Base-by-base conservation (phyloP, 2,113 vertebrate species). In the Lampris incognitus region DNA sequence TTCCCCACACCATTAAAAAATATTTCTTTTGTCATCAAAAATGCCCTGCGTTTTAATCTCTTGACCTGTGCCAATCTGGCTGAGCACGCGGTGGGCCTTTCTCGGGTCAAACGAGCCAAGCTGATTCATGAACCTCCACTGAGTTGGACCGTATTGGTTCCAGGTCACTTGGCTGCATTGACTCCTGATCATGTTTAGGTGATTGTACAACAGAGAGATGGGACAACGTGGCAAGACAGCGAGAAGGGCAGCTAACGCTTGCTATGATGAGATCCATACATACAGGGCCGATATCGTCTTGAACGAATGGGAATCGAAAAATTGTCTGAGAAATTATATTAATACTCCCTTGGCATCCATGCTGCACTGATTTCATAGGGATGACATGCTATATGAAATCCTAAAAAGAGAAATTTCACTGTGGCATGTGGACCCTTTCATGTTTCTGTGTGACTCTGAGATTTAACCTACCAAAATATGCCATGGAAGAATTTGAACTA, bases 161-260 rank as follows among this genome's bases (percentile, higher is more conserved):
- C 81, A 87, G 88, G 90, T 92, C 92, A 89, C 74, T 88, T 86
- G 87, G 87, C 85, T 74, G 86, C 42, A 74, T 88, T 84, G 86
- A 85, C 88, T 89, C 82, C 85, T 86, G 85, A 80, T 85, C 85
- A 62, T 86, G 86, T 89, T 86, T 87, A 93, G 88, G 92, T 90
- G 92, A 88, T 87, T 89, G 36, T 49, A 70, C 72, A 81, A 85
- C 83, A 84, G 87, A 84, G 87, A 91, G 85, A 90, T 86, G 85
- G 88, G 86, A 83, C 52, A 79, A 87, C 83, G 78, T 48, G 74
- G 74, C 76, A 4, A 79, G 70, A 69, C 82, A 80, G 59, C 1
- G 67, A 78, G 82, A 86, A 57, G 48, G 83, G 83, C 69, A 69
- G 75, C 79, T 56, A 6, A 51, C 49, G 4, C 69, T 69, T 2